phyloP scores from a whole-genome alignment of 2,888 invertebrate species.

The Drosophila fulvimacula region DNA sequence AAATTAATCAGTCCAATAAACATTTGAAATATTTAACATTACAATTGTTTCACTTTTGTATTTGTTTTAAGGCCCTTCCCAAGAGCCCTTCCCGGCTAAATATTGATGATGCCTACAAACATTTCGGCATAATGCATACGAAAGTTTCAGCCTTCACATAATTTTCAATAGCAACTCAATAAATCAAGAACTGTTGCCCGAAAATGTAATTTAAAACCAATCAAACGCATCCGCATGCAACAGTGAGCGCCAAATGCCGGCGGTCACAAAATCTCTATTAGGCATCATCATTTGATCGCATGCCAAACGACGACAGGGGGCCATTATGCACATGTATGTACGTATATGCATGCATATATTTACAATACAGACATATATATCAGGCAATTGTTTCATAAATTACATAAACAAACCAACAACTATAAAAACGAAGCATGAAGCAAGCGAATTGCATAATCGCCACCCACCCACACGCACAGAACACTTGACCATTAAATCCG shows the following conservation, averaged over 20 bases:
- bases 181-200: slow-evolving; percentile 33
- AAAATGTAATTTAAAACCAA: slow-evolving; percentile 70
- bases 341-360: neutral
- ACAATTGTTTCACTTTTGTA: slow-evolving; percentile 11
- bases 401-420: slow-evolving; percentile 41
- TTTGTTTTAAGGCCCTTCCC: slow-evolving; percentile 8
- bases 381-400: slow-evolving; percentile 36
- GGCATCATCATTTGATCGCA: slow-evolving; percentile 47
- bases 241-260: slow-evolving; percentile 47
- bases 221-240: slow-evolving; percentile 69
- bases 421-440: slow-evolving; percentile 26
- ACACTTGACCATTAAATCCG: slow-evolving; percentile 37
- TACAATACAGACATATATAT: slow-evolving; percentile 4
- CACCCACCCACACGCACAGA: slow-evolving; percentile 11
- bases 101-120: neutral
- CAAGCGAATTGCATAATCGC: slow-evolving; percentile 25
- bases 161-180: slow-evolving; percentile 34
- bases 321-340: slow-evolving; percentile 6
- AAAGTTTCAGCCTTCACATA: slow-evolving; percentile 4
- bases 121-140: slow-evolving; percentile 6
- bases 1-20: slow-evolving; percentile 25
- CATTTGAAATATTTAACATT: slow-evolving; percentile 5
- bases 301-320: slow-evolving; percentile 11
- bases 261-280: slow-evolving; percentile 61
- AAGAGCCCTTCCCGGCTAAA: neutral